phyloP scores from a whole-genome alignment of 2,797 vertebrate genomes.

The Perodicticus potto region DNA sequence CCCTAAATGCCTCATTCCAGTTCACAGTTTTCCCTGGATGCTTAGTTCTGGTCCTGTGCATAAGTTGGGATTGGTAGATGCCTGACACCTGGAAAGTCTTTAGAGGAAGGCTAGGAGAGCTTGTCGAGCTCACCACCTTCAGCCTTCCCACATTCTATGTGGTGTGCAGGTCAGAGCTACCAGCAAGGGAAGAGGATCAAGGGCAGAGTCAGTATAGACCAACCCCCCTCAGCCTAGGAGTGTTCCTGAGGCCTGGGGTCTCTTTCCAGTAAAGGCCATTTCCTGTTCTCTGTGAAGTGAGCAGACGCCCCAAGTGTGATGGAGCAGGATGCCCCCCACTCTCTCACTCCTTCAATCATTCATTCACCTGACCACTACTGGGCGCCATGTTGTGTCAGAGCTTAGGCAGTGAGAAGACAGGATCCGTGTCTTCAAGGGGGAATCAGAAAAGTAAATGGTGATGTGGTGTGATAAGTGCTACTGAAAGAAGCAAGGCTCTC shows the following conservation, averaged over 20 bases:
- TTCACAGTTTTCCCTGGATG: neutral
- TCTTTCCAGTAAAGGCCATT: neutral
- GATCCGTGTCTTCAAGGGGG: neutral
- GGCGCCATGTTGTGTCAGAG: neutral
- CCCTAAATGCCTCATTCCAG: neutral
- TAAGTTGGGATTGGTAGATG: neutral
- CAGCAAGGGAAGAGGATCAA: rapidly evolving
- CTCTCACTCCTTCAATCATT: neutral
- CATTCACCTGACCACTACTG: neutral
- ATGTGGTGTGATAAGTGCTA: neutral
- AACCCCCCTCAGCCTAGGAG: neutral
- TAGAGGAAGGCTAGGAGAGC: neutral
- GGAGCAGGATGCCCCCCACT: neutral
- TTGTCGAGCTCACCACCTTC: neutral
- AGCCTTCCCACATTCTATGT: neutral
- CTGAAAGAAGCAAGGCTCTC: neutral
- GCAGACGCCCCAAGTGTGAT: neutral
- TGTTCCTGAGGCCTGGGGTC: neutral
- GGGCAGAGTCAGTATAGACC: neutral
- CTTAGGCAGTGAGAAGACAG: neutral
- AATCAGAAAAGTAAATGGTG: neutral
- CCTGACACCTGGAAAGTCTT: neutral
- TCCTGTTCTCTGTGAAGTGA: neutral
- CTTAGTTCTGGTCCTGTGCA: neutral
- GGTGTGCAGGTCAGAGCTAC: neutral